Conservation (phyloP, 2,888 invertebrate genomes). For the Coremacera marginata region DNA sequence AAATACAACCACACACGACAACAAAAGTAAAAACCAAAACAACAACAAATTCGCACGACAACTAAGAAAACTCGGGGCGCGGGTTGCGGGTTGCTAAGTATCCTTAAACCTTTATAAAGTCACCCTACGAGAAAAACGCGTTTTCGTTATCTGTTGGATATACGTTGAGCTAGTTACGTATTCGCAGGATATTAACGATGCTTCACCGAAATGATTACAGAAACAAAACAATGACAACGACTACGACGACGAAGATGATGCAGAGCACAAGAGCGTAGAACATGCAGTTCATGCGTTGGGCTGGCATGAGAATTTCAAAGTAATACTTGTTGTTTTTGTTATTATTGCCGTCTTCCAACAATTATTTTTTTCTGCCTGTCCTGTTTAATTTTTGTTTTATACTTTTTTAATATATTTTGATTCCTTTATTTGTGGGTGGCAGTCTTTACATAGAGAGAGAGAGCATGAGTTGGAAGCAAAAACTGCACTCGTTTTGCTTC, state of each 20-base stretch:
- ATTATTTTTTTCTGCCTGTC: background rate
- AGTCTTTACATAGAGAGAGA: background rate
- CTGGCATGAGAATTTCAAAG: conserved; percentile 11
- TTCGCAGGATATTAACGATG: background rate
- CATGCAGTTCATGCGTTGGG: too few species aligned
- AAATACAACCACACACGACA: background rate
- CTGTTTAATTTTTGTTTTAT: background rate
- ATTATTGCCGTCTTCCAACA: background rate
- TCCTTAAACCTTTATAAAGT: too few species aligned
- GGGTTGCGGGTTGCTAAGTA: too few species aligned
- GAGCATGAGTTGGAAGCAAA: background rate
- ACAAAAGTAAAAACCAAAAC: background rate
- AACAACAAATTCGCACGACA: background rate
- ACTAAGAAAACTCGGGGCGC: too few species aligned
- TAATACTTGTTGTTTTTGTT: background rate
- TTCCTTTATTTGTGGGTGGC: background rate
- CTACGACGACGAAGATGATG: background rate
- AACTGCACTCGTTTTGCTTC: conserved; percentile 24
- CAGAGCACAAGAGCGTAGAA: too few species aligned
- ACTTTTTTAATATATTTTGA: too few species aligned
- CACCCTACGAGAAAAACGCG: too few species aligned
- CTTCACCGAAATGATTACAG: background rate
- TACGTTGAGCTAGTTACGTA: background rate
- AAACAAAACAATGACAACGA: background rate
- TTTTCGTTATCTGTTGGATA: background rate